phyloP scores from a whole-genome alignment of 2,797 vertebrate genomes.

The Poeciliopsis infans region DNA sequence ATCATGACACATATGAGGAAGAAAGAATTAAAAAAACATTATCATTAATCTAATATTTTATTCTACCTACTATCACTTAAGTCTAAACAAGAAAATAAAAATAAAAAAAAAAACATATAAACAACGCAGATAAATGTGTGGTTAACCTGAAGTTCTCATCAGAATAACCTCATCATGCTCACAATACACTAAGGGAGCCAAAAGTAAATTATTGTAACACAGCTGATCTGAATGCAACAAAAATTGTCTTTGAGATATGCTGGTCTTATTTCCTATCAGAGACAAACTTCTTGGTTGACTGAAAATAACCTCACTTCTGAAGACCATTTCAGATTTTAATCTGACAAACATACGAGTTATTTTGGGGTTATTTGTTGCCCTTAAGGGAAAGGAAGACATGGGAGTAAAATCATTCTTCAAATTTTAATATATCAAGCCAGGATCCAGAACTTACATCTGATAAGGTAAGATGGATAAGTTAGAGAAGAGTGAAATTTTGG shows the following conservation, averaged over 20 bases:
- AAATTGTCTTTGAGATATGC: neutral
- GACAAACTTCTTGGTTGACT: neutral
- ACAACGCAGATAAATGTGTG: neutral
- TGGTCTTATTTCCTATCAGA: neutral
- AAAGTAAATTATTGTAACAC: neutral
- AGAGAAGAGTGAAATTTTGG: neutral
- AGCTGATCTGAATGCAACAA: neutral
- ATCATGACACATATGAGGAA: neutral
- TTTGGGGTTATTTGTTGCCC: neutral
- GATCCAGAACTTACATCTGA: neutral
- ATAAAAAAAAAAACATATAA: neutral
- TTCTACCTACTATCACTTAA: neutral
- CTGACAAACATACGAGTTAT: neutral
- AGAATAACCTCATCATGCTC: neutral
- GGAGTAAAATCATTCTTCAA: neutral
- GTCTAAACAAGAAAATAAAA: neutral
- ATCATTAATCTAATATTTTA: neutral
- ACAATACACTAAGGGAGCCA: neutral
- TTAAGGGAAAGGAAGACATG: neutral
- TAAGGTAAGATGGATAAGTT: neutral
- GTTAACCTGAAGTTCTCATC: neutral
- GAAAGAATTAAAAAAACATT: neutral
- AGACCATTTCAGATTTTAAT: neutral
- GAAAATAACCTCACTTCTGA: neutral
- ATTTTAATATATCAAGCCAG: neutral